phyloP scores from a whole-genome alignment of 1,140 invertebrate species.

The Bemisia tabaci region DNA sequence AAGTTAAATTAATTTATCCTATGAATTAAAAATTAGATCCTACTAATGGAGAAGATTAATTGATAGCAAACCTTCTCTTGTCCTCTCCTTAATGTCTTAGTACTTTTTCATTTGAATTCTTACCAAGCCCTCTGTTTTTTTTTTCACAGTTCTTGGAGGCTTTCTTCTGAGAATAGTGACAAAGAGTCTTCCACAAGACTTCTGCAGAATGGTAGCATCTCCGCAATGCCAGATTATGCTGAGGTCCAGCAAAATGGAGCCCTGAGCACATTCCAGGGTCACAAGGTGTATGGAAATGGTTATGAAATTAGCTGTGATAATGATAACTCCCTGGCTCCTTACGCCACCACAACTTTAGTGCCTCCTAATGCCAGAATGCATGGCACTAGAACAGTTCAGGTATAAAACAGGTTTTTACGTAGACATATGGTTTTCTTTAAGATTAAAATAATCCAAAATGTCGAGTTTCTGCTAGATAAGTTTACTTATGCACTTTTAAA shows the following conservation, averaged over 20 bases:
- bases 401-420: not conserved
- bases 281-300: slow-evolving; percentile 7
- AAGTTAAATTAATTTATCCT: too few relatives aligned
- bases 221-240: slow-evolving; percentile 36
- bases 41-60: too few relatives aligned
- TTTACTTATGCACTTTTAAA: too few relatives aligned
- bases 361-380: slow-evolving; percentile 12
- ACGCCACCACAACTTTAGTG: slow-evolving; percentile 25
- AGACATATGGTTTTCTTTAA: not conserved
- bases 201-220: slow-evolving; percentile 19
- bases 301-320: slow-evolving; percentile 8
- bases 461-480: too few relatives aligned
- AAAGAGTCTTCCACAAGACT: slow-evolving; percentile 12
- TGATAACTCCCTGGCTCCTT: slow-evolving; percentile 21
- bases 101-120: too few relatives aligned
- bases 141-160: slow-evolving; percentile 7
- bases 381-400: slow-evolving; percentile 1
- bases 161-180: slow-evolving; percentile 8
- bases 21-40: too few relatives aligned
- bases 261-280: slow-evolving; percentile 16
- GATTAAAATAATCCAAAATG: not conserved
- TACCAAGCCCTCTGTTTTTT: too few relatives aligned
- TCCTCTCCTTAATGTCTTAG: too few relatives aligned
- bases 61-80: too few relatives aligned
- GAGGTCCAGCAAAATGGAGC: slow-evolving; percentile 29